These are phyloP conservation scores for Trogon surrucura DNA, from an alignment of 2,113 vertebrate species.

Conservation along the genomic window DNA sequence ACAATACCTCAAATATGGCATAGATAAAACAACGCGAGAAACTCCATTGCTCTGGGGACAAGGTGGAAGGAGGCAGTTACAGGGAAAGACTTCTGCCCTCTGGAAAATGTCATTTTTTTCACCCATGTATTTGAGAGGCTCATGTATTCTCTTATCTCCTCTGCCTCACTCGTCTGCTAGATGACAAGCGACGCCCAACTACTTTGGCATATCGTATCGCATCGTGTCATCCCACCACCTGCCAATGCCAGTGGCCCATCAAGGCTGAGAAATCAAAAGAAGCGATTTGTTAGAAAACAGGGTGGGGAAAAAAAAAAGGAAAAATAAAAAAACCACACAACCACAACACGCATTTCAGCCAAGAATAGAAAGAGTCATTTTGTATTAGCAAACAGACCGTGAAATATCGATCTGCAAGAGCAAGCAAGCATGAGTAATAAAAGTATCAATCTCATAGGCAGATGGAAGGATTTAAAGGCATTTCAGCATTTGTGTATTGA, in stretches of 20 bases:
- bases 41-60: not conserved
- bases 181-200: conserved; percentile 40
- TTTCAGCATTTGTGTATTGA: not conserved
- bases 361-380: conserved; percentile 1
- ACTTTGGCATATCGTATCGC: conserved; percentile 38
- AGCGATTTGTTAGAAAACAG: conserved; percentile 16
- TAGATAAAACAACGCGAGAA: not conserved
- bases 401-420: not conserved
- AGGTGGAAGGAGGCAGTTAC: not conserved
- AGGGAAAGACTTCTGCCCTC: not conserved
- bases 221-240: conserved; percentile 40
- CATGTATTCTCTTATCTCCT: not conserved
- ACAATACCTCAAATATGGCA: not conserved
- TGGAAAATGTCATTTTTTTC: not conserved
- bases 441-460: not conserved
- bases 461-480: not conserved
- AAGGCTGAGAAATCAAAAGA: conserved; percentile 52
- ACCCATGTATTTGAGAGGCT: not conserved
- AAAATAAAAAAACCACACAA: too few relatives aligned
- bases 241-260: conserved; percentile 44
- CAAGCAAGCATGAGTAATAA: not conserved
- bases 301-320: too few relatives aligned
- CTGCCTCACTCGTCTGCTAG: conserved; percentile 6
- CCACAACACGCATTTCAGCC: not conserved
- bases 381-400: not conserved